Conservation (phyloP, 2,797 vertebrate species). For the Antrozous pallidus region DNA sequence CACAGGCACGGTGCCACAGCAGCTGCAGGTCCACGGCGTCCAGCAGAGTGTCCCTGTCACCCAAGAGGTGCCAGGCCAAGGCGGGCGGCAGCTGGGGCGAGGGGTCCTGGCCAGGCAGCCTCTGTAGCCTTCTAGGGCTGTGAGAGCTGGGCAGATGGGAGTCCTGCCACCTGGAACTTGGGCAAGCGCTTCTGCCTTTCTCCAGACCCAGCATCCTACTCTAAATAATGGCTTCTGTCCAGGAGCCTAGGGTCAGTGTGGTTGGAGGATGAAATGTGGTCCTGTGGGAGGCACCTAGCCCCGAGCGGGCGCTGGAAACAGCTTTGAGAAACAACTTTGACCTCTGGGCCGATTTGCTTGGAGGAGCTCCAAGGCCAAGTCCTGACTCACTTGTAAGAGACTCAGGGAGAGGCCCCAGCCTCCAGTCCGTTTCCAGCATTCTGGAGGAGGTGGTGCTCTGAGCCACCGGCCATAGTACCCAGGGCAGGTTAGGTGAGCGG, state of each 20-base stretch:
- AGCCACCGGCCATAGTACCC: not conserved
- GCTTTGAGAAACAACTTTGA: not conserved
- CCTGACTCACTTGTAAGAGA: not conserved
- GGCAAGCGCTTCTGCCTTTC: not conserved
- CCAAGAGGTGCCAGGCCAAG: conserved; percentile 76
- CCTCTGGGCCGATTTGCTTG: not conserved
- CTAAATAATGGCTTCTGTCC: not conserved
- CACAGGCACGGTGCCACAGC: conserved; percentile 68
- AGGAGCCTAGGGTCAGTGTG: not conserved
- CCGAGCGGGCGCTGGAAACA: not conserved
- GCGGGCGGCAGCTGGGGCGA: not conserved
- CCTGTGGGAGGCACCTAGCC: not conserved
- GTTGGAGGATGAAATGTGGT: not conserved
- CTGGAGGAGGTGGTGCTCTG: not conserved
- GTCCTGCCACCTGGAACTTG: not conserved
- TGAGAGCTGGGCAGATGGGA: not conserved
- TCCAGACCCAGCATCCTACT: not conserved
- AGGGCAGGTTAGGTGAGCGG: not conserved
- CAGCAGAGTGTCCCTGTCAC: conserved; percentile 73
- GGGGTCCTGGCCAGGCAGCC: not conserved
- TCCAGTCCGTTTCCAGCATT: not conserved
- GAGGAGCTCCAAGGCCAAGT: not conserved
- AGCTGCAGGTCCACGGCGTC: conserved; percentile 76
- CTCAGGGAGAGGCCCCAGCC: not conserved
- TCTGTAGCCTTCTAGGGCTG: not conserved